A percentile compares a stretch with the other conserved stretches of the same genome.
Conservation (phyloP, 1,140 invertebrate species). For the Drosophila saltans region DNA sequence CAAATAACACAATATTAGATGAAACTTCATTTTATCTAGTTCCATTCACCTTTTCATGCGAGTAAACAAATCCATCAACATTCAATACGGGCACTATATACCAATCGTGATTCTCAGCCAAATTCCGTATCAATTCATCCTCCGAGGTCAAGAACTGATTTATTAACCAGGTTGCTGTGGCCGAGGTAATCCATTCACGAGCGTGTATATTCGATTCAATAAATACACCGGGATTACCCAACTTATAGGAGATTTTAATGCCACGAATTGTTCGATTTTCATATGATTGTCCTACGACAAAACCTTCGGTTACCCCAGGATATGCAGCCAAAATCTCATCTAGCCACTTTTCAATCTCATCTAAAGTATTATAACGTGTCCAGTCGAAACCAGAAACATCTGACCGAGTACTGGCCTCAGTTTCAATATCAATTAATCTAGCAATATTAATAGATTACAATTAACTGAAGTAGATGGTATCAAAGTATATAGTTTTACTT, state of each 20-base stretch:
- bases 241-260: constrained; percentile 86
- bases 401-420: constrained; percentile 8
- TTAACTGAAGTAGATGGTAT: constrained; percentile 1
- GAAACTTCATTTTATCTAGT: constrained; percentile 32
- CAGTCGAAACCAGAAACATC: constrained; percentile 66
- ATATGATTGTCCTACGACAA: constrained; percentile 83
- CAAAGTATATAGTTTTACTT: constrained; percentile 19
- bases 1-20: too few relatives aligned
- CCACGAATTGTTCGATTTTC: constrained; percentile 86
- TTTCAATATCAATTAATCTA: constrained; percentile 46
- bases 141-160: constrained; percentile 83
- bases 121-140: constrained; percentile 65
- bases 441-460: not conserved
- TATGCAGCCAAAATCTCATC: constrained; percentile 76
- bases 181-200: constrained; percentile 86
- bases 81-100: constrained; percentile 88
- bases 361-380: constrained; percentile 81
- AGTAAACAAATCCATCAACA: constrained; percentile 90
- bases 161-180: constrained; percentile 85
- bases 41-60: constrained; percentile 77
- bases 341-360: constrained; percentile 84
- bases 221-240: constrained; percentile 84
- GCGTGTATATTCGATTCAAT: constrained; percentile 85
- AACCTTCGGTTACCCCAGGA: constrained; percentile 50
- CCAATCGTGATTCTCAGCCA: constrained; percentile 85